Base-by-base conservation (phyloP, 2,113 vertebrate genomes). In the Chaetodon auriga region DNA sequence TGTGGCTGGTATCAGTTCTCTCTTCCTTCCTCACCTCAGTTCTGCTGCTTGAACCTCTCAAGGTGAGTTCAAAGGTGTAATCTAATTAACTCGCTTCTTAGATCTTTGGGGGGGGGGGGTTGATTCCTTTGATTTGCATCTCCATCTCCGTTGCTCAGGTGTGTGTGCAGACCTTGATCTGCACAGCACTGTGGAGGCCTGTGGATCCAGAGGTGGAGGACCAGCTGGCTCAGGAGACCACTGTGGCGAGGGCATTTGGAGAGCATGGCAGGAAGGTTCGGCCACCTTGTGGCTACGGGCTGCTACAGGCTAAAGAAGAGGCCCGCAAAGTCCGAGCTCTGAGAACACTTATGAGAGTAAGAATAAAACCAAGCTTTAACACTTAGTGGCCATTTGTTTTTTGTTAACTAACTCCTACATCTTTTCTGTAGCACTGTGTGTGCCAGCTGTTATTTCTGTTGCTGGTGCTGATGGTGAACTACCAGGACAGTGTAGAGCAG, bases 271-370 rank as follows among this genome's bases (percentile, higher is more conserved):
- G 87, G 43, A 94, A 93, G 57, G 93, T 96, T 10, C 89, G 89
- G 5, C 94, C 95, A 0, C 96, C 93, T 0, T 95, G 94, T 25
- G 96, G 96, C 7, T 96, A 94, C 9, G 93, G 95, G 21, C 92
- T 96, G 38, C 91, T 96, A 18, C 96, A 96, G 58, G 96, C 96
- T 21, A 96, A 94, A 88, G 93, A 95, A 58, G 95, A 96, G 66
- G 96, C 96, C 0, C 90, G 95, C 69, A 96, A 95, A 89, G 88
- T 95, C 60, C 79, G 89, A 55, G 90, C 90, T 1, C 91, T 96
- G 19, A 68, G 71, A 11, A 80, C 89, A 2, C 90, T 96, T 19
- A 96, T 96, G 93, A 95, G 82, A 93, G 96, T 96, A n/a, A 81
- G 83, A 23, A 38, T 30, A 1, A 2, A 68, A 46, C 2, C 0